phyloP scores from a whole-genome alignment of 2,797 vertebrate species.

The Myotis vivesi region DNA sequence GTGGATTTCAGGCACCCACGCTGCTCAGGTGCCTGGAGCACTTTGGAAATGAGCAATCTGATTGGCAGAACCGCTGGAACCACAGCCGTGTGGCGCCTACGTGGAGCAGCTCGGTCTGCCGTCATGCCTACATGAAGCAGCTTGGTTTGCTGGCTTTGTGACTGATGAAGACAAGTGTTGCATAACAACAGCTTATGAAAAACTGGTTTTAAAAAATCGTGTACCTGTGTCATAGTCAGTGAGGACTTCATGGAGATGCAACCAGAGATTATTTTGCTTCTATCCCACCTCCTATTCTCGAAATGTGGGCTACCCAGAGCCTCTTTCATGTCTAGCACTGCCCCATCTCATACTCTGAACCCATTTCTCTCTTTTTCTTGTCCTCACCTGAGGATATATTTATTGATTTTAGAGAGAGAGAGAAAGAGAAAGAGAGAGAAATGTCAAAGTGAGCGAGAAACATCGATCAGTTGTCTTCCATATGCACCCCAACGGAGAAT shows the following conservation, averaged over 20 bases:
- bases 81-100: neutral
- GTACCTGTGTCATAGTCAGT: neutral
- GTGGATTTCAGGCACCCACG: neutral
- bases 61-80: neutral
- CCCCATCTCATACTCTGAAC: neutral
- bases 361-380: neutral
- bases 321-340: neutral
- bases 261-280: neutral
- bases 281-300: neutral
- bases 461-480: neutral
- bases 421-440: neutral
- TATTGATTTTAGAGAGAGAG: neutral
- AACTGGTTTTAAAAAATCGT: neutral
- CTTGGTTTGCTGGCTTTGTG: neutral
- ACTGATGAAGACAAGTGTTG: neutral
- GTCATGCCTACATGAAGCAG: neutral
- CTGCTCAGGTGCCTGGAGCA: neutral
- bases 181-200: neutral
- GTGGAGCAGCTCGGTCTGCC: neutral
- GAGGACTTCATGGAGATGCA: neutral
- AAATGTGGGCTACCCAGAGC: neutral
- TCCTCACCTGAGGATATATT: neutral
- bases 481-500: neutral
- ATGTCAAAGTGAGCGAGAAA: neutral
- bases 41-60: neutral